These are phyloP conservation scores for Dysmachus trigonus DNA, from an alignment of 2,888 invertebrate species.

Conservation along the genomic window DNA sequence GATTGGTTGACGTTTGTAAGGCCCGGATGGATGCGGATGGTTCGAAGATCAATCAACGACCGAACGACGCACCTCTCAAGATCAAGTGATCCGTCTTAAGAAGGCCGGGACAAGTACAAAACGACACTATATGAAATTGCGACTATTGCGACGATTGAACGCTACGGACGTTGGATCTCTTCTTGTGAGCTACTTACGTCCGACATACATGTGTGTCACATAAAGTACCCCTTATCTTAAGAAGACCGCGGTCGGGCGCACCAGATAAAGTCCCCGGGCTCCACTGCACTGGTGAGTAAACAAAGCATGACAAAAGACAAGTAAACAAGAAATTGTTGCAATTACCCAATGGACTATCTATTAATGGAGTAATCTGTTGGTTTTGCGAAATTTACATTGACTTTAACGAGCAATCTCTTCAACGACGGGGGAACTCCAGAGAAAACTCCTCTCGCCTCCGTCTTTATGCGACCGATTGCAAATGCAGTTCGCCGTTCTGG, in stretches of 20 bases:
- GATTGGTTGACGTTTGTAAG: neutral
- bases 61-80: neutral
- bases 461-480: neutral
- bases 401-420: neutral
- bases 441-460: neutral
- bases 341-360: slow-evolving; percentile 15
- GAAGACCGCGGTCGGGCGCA: neutral
- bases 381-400: slow-evolving; percentile 22
- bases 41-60: neutral
- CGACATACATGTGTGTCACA: slow-evolving; percentile 5
- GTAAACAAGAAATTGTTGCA: slow-evolving; percentile 23
- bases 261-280: neutral
- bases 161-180: neutral
- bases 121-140: neutral
- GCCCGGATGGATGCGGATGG: neutral
- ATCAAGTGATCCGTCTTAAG: neutral
- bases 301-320: slow-evolving; percentile 25
- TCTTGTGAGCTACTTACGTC: neutral
- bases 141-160: neutral
- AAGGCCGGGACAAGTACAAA: neutral
- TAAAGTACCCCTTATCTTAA: slow-evolving; percentile 1
- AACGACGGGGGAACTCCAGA: neutral
- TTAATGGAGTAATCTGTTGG: slow-evolving; percentile 13
- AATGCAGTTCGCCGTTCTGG: neutral
- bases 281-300: neutral